phyloP scores from a whole-genome alignment of 2,888 invertebrate species.

The Nebria brevicollis region DNA sequence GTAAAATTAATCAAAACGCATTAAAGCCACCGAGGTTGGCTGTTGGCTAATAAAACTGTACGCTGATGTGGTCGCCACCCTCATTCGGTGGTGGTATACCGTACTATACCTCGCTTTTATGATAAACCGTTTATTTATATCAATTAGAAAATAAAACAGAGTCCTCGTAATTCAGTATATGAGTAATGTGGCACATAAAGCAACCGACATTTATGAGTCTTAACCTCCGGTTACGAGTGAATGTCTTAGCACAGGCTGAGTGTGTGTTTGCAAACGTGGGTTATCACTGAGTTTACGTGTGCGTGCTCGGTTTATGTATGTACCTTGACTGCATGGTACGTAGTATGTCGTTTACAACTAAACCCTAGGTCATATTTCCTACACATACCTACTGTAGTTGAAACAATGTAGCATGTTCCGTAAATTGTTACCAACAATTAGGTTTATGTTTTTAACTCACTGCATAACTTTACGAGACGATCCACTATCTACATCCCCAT shows the following conservation, averaged over 20 bases:
- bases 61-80: background rate
- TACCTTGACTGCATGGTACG: constrained; percentile 2
- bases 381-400: background rate
- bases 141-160: constrained; percentile 34
- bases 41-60: background rate
- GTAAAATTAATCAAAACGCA: constrained; percentile 1
- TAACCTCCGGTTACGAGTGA: background rate
- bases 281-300: background rate
- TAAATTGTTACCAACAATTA: background rate
- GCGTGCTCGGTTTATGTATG: constrained; percentile 2
- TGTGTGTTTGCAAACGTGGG: background rate
- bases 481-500: too few species aligned
- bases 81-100: background rate
- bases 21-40: background rate
- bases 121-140: constrained; percentile 28
- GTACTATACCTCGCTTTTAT: background rate
- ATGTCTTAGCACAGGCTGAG: background rate
- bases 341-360: constrained; percentile 17
- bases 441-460: background rate
- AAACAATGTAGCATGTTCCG: background rate
- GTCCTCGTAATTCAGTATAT: constrained; percentile 24
- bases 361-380: background rate
- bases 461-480: too few species aligned
- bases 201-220: constrained; percentile 31
- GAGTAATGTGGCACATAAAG: constrained; percentile 34